Conservation (phyloP, 2,113 vertebrate genomes). For the Condylura cristata region DNA sequence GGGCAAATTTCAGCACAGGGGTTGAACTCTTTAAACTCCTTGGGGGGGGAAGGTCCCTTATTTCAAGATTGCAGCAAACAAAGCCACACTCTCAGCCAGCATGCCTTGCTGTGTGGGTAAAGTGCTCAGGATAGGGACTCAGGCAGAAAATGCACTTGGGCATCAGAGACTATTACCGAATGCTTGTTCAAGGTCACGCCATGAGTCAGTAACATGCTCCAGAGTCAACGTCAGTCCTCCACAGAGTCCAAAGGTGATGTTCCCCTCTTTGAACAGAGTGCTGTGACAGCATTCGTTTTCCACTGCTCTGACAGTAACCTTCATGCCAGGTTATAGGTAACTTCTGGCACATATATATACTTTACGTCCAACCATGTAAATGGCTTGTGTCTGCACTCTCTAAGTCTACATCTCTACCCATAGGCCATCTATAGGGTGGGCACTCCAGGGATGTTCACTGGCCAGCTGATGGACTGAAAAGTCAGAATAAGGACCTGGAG, state of each 20-base stretch:
- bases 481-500: not conserved
- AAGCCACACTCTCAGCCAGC: not conserved
- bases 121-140: not conserved
- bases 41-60: not conserved
- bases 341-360: not conserved
- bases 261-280: not conserved
- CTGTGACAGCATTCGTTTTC: not conserved
- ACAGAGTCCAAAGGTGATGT: not conserved
- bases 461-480: not conserved
- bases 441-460: not conserved
- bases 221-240: not conserved
- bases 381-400: not conserved
- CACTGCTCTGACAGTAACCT: not conserved
- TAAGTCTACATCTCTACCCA: not conserved
- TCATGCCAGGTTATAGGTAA: not conserved
- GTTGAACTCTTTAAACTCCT: not conserved
- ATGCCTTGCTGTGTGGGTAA: not conserved
- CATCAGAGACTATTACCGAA: not conserved
- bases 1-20: not conserved
- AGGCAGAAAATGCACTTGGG: not conserved
- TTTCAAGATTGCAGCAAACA: not conserved
- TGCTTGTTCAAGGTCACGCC: not conserved
- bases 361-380: not conserved
- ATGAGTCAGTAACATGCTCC: not conserved
- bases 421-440: not conserved